Evolutionary conservation across 2,888 invertebrate genomes (phyloP), one percentile per base, ranked within the genome.

Genomic region (Ormyrus labotus): DNA sequence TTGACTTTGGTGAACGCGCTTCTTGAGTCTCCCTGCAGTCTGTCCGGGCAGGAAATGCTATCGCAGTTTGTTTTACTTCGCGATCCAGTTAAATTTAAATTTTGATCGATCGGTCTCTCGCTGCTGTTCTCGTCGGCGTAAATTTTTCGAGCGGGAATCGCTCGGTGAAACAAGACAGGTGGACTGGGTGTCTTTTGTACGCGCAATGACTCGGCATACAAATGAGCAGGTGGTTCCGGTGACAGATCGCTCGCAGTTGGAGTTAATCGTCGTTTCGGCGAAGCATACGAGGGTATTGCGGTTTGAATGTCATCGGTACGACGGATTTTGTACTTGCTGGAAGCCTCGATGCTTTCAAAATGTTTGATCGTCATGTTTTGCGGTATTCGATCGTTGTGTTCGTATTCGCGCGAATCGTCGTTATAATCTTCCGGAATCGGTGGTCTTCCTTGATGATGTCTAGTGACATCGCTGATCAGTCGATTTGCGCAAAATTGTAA

Each of bases 1-100:
- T 91, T 92, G 78, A 97, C 96, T 92, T 97, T 97, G 0, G 96
- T 97, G 87, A 97, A 97, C 7, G 97, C 97, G 91, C 96, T 96
- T 86, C 94, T 94, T 0, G 89, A 87, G 63, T 90, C 90, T 0
- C 82, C 82, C 70, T 87, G 88, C 60, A 86, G 84, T n/a, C 87
- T 83, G 48, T 85, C 83, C 0, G 85, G 70, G 69, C 87, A 87
- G 9, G 86, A 72, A 7, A 89, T 84, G 0, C 86, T 76, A 19
- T 90, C 88, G 84, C 87, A 90, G 4, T 86, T 83, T 75, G 87
- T 88, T 61, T 78, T 81, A 13, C 10, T 10, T 0, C 74, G 73
- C 4, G 61, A 7, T 9, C 34, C 61, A 0, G 70, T 5, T 2
- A 80, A 13, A 65, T 82, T 84, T 63, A 86, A 85, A 1, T 82